Evolutionary conservation across 2,797 vertebrate genomes (phyloP).

Genomic region (Botia almorhae): DNA sequence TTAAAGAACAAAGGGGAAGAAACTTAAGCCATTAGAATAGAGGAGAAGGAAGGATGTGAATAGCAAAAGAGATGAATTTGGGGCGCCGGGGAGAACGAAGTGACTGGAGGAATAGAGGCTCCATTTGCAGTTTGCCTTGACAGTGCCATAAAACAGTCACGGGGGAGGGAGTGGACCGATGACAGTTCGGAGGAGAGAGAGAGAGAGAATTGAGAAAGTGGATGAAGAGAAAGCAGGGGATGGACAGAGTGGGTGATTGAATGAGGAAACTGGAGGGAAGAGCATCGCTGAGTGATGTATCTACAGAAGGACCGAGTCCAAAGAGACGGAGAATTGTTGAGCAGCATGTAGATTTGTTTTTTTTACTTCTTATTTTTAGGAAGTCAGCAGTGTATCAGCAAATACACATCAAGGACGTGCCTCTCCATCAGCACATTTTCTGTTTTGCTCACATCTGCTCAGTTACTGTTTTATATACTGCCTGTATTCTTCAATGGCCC

Average conservation of each 20-base stretch:
- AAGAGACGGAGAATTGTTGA: conserved; percentile 23
- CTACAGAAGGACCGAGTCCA: background rate
- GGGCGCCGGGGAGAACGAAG: conserved; percentile 37
- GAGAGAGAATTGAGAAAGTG: conserved; percentile 45
- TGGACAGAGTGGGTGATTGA: conserved; percentile 53
- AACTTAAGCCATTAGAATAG: conserved; percentile 45
- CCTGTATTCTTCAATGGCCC: conserved; percentile 21
- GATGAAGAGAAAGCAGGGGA: conserved; percentile 26
- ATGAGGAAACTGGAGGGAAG: conserved; percentile 21
- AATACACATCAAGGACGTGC: background rate
- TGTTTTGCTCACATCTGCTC: conserved; percentile 32
- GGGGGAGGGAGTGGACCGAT: conserved; percentile 43
- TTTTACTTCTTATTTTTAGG: conserved; percentile 14
- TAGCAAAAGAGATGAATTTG: conserved; percentile 8
- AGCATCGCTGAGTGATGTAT: conserved; percentile 21
- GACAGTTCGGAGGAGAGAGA: conserved; percentile 36
- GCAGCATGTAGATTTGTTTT: conserved; percentile 1
- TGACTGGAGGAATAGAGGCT: conserved; percentile 33
- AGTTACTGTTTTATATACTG: conserved; percentile 29
- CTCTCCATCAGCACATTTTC: conserved; percentile 20
- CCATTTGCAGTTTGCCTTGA: conserved; percentile 46
- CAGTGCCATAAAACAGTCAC: conserved; percentile 44
- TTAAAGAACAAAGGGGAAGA: conserved; percentile 54
- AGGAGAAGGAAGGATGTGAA: conserved; percentile 27
- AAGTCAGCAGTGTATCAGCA: conserved; percentile 42